phyloP scores from a whole-genome alignment of 2,797 vertebrate species.

The Saxicola maurus region DNA sequence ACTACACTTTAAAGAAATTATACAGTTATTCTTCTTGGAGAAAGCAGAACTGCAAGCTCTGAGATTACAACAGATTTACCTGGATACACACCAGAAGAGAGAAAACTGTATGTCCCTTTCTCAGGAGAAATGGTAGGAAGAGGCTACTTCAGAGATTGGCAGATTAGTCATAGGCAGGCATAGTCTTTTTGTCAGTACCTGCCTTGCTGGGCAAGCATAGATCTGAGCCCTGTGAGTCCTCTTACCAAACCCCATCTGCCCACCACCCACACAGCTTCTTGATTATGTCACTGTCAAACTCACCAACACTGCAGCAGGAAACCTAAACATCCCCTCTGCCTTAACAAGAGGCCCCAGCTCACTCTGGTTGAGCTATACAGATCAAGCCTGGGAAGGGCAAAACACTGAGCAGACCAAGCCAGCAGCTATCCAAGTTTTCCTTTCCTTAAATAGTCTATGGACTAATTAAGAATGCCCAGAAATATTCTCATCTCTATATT shows the following conservation, averaged over 20 bases:
- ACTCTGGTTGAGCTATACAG: not conserved
- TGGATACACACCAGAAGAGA: not conserved
- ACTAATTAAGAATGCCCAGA: not conserved
- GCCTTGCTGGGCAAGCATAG: not conserved
- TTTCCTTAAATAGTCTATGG: not conserved
- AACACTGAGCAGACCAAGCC: not conserved
- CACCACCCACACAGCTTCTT: not conserved
- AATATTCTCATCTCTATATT: not conserved
- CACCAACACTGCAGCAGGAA: not conserved
- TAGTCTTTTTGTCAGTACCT: not conserved
- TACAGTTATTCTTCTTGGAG: not conserved
- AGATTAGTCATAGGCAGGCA: not conserved
- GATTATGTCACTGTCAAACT: not conserved
- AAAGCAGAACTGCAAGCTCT: not conserved
- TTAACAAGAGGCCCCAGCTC: not conserved
- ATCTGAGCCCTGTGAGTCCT: not conserved
- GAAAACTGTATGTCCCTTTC: not conserved
- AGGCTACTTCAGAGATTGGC: not conserved
- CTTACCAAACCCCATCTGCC: not conserved
- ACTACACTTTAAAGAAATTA: not conserved
- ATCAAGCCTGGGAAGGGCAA: not conserved
- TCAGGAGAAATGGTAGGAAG: not conserved
- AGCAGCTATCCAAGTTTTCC: not conserved
- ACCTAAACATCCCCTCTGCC: not conserved
- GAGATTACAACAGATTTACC: not conserved